Base-by-base conservation (phyloP, 2,888 invertebrate genomes). In the Atherix ibis region DNA sequence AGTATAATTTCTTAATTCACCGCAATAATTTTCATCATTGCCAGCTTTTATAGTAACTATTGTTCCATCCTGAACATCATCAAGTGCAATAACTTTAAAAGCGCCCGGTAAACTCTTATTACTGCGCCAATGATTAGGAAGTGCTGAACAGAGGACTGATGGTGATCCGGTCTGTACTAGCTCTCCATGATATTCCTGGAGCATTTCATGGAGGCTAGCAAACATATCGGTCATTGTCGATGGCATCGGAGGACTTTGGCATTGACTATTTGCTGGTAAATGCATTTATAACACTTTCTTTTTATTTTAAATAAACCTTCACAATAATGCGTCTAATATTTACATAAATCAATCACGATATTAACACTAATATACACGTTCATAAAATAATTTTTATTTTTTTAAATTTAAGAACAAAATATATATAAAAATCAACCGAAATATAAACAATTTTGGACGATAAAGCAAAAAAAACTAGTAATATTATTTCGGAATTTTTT, bases 21-120 rank as follows among this genome's bases (percentile, higher is more conserved):
- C 95, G 68, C 88, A 89, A 48, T 74, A 87, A 60, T 97, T 97
- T 63, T 98, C 97, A 51, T 98, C 98, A 62, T 97, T 98, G 24
- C 97, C 97, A 36, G 95, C 97, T 40, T 82, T 75, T 31, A 98
- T 79, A 15, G 84, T 84, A 37, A 98, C 95, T 44, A 85, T 56
- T 0, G 97, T 97, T 13, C 95, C 95, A 58, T 98, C 95, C 51
- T 71, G 76, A 26, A 97, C 80, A 45, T 95, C 94, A 44, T 92
- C 91, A 46, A 95, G 61, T 1, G 89, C 82, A 40, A 94, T 81
- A 45, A 95, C 92, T 66, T 92, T 91, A 66, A 98, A 98, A 13
- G 94, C 88, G 28, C 88, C 76, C 18, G 97, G 97, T 43, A 98
- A 66, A 15, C 91, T 89, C 64, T 98, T 98, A 68, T 98, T 98